phyloP scores from a whole-genome alignment of 2,797 vertebrate genomes.

The Adelosebastes latens region DNA sequence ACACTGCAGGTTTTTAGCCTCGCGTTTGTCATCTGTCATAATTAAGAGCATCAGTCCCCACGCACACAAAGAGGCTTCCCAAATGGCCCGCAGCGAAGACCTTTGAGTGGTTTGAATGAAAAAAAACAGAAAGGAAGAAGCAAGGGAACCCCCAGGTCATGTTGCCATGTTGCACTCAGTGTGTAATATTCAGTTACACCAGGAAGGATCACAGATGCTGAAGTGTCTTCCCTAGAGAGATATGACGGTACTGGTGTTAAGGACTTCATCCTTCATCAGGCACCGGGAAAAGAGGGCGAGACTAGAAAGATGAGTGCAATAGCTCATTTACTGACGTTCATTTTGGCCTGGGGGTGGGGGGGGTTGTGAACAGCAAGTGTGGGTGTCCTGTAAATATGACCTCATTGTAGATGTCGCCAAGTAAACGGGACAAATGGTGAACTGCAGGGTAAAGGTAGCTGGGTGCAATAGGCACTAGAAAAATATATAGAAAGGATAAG shows the following conservation, averaged over 20 bases:
- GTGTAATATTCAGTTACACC: conserved; percentile 58
- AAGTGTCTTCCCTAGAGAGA: conserved; percentile 43
- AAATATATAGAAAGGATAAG: not conserved
- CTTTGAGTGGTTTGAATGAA: conserved; percentile 17
- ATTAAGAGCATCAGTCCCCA: conserved; percentile 39
- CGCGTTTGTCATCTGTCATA: conserved; percentile 63
- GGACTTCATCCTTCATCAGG: conserved; percentile 48
- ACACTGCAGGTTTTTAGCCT: conserved; percentile 29
- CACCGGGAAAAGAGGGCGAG: conserved; percentile 6
- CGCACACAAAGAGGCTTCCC: conserved; percentile 32
- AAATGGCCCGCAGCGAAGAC: conserved; percentile 34
- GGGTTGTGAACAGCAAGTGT: conserved; percentile 52
- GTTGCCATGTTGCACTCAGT: conserved; percentile 46
- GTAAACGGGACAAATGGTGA: conserved; percentile 59
- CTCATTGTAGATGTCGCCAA: conserved; percentile 73
- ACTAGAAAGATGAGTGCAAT: conserved; percentile 22
- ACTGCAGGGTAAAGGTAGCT: conserved; percentile 20
- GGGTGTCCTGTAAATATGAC: conserved; percentile 73
- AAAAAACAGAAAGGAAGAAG: not conserved
- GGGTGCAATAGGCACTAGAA: conserved; percentile 28
- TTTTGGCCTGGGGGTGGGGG: conserved; percentile 34
- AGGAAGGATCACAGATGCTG: conserved; percentile 46
- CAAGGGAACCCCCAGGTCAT: conserved; percentile 45
- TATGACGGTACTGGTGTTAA: conserved; percentile 40
- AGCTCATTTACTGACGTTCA: conserved; percentile 52